Base-by-base conservation (phyloP, 2,888 invertebrate genomes). In the Uloborus plumipes region DNA sequence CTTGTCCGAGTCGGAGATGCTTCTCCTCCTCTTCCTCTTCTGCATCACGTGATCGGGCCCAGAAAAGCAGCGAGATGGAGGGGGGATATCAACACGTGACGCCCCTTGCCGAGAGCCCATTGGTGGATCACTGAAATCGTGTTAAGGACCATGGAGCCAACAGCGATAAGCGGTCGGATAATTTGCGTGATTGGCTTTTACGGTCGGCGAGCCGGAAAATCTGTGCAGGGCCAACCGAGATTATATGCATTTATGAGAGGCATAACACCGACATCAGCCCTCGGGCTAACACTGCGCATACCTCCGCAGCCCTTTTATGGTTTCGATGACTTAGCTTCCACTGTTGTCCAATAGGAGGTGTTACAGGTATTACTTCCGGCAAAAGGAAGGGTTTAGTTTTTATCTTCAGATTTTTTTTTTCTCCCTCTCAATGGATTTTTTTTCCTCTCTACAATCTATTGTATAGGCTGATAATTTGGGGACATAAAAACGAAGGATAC, bases 111-210 rank as follows among this genome's bases (percentile, higher is more conserved):
- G 55, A 47, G 16, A 58, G 55, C 58, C 59, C 49, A 81, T 81
- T 81, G 80, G 80, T 69, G 49, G 18, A 49, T 55, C n/a, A 18
- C 50, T 50, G 61, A 22, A 62, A 49, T 55, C 55, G 70, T 58
- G 58, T 55, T 70, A 50, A 71, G 71, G 61, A 50, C 49, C 26
- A 59, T 64, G 49, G 74, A 66, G 47, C 71, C 66, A 76, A 22
- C 61, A 58, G 49, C 58, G 79, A 80, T 80, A 80, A 80, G 80
- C 31, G 51, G 55, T 31, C 59, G 74, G 70, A 70, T 81, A 81
- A 81, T 74, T 74, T 73, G 69, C 80, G 74, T 70, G 80, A 81
- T 81, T 74, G 70, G 74, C 49, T 74, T 81, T 80, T 81, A 81
- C 70, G 69, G 74, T 58, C 74, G 80, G 16, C 70, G 80, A 70